Base-by-base conservation (phyloP, 2,797 vertebrate genomes). In the Poecile montanus region DNA sequence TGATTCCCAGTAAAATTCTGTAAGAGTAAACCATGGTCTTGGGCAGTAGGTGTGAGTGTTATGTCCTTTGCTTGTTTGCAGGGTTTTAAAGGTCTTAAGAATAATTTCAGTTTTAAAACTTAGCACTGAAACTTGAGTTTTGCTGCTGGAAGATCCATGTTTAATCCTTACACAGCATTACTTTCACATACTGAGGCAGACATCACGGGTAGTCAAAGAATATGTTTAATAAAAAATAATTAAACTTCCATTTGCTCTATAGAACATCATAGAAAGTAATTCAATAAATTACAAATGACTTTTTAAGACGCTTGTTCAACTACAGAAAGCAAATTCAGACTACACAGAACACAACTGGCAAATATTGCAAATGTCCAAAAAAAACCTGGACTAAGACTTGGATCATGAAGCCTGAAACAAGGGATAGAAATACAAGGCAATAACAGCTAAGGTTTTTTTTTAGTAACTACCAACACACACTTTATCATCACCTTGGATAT, bases 201-300 rank as follows among this genome's bases (percentile, higher is more conserved):
- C 98, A 97, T 98, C 97, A 97, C 98, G 97, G 98, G 99, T 99
- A 99, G 98, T 99, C 99, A 99, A 98, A 98, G 99, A 99, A 99
- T 99, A 99, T 99, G 99, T 99, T 99, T 99, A 99, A 99, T 99
- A 99, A 99, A 98, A 99, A 99, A 99, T 99, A 99, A 99, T 99
- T 99, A 99, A 99, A 99, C 99, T 99, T 99, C 98, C 99, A 99
- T 99, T 99, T 99, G 98, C 99, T 99, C 99, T 99, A 99, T 99
- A 99, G 99, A 99, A 99, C 99, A 99, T 99, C 99, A 99, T 99
- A 99, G 99, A 99, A 99, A 99, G 99, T 99, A 99, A 99, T 99
- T 99, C 99, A 99, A 99, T 99, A 99, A 99, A 99, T 99, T 99
- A 99, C 99, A 99, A 99, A 99, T 98, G 98, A 99, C 99, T 99